A percentile compares a stretch with the other conserved stretches of the same genome.
Evolutionary conservation across 1,140 invertebrate genomes (phyloP).

Genomic region (Delia radicum): DNA sequence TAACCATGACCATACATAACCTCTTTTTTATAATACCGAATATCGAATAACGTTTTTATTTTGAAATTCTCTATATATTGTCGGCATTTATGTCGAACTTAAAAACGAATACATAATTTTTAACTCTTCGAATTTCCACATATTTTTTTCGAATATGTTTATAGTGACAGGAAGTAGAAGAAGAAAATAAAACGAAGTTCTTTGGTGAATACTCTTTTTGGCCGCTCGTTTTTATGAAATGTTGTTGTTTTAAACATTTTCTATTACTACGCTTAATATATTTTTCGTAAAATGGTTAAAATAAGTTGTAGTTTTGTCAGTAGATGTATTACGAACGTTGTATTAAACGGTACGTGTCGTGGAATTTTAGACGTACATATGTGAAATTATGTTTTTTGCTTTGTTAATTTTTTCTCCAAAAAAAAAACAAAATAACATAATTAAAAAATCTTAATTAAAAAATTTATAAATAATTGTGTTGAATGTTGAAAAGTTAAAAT

Average conservation of each 20-base stretch:
- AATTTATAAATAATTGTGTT: too few species aligned
- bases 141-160: background rate
- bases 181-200: background rate
- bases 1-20: slow-evolving; percentile 18
- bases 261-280: background rate
- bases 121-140: background rate
- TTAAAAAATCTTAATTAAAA: too few species aligned
- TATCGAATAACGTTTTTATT: background rate
- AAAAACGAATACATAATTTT: background rate
- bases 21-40: background rate
- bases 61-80: background rate
- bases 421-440: background rate
- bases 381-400: background rate
- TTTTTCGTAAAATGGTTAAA: background rate
- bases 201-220: background rate
- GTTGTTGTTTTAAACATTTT: background rate
- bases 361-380: background rate
- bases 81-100: background rate
- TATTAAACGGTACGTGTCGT: slow-evolving; percentile 19
- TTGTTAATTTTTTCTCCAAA: background rate
- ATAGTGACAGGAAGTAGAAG: background rate
- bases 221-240: background rate
- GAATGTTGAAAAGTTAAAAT: too few species aligned
- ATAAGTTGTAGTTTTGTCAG: slow-evolving; percentile 14
- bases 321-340: slow-evolving; percentile 16